Evolutionary conservation across 2,113 vertebrate species (phyloP), one percentile per base, ranked within the genome.

Genomic region (Mormoops blainvillei): DNA sequence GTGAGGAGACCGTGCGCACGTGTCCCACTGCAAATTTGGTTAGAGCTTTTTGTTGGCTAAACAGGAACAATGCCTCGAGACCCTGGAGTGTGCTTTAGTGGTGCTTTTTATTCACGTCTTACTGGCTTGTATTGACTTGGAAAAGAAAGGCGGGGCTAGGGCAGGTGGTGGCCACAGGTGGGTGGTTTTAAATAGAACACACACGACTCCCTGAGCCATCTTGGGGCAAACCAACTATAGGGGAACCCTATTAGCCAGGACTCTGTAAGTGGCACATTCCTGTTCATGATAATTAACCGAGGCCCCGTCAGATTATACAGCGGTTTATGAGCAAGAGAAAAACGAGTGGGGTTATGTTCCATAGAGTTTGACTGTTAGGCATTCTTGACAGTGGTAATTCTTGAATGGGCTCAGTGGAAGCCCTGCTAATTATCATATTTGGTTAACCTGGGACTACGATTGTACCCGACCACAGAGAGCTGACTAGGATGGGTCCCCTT

Each of bases 81-180:
- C 92, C 95, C 96, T 67, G 92, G 36, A 45, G 52, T 22, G 76
- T 73, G 82, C 38, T 96, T 94, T 76, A 65, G 22, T 94, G 31
- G 95, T 97, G 94, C 77, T 70, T 98, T 96, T 94, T 89, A 77
- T 24, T 52, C 41, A 76, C 84, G 61, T 73, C 24, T 87, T 97
- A 90, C 90, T 92, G 96, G 65, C 91, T 89, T 52, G 52, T 26
- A 61, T 36, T 71, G 68, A 61, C 16, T 61, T 89, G 70, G 78
- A 36, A 87, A 67, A 81, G 58, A 73, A 95, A 93, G 43, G 2
- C 18, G 74, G 48, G 73, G 13, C 31, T 18, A 12, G 28, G 18
- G 38, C n/a, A 63, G 24, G 54, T 3, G n/a, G 22, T 43, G 22
- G 26, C 52, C 8, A 4, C 4, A 45, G 24, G n/a, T 4, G 4